These are phyloP conservation scores for Cosmopolites sordidus DNA, from an alignment of 2,888 invertebrate species.

Conservation along the genomic window DNA sequence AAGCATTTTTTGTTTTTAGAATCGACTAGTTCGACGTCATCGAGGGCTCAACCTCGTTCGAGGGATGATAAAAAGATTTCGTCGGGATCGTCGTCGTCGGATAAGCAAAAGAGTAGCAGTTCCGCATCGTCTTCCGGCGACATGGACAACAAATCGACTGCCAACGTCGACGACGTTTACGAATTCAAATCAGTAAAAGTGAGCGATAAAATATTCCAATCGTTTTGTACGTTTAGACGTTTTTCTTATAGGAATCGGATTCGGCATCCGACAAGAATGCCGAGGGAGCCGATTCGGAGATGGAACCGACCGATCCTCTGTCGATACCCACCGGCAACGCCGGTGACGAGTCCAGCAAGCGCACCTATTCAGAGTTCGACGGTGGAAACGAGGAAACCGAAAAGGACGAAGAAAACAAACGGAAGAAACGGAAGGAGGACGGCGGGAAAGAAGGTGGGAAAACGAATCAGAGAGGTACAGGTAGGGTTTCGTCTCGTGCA, in stretches of 20 bases:
- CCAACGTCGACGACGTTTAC: conserved; percentile 51
- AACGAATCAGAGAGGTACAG: conserved; percentile 56
- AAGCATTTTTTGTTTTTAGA: neutral
- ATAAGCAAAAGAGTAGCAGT: conserved; percentile 21
- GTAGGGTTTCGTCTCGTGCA: conserved; percentile 11
- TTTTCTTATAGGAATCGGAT: conserved; percentile 44
- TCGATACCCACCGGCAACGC: conserved; percentile 25
- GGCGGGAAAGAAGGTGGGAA: conserved; percentile 66
- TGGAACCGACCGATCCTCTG: conserved; percentile 35
- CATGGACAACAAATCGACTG: conserved; percentile 11
- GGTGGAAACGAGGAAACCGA: conserved; percentile 46
- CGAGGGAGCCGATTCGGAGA: conserved; percentile 44
- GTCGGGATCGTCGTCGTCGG: conserved; percentile 12
- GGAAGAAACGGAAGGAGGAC: conserved; percentile 73
- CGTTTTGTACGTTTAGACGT: too few species aligned
- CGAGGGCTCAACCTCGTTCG: conserved; percentile 42
- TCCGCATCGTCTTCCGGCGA: conserved; percentile 21
- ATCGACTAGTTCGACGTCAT: neutral
- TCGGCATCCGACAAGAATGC: conserved; percentile 43
- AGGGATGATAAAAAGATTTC: conserved; percentile 57
- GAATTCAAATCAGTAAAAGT: conserved; percentile 56
- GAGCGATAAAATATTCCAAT: neutral
- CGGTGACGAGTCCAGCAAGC: conserved; percentile 33
- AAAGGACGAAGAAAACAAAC: conserved; percentile 67
- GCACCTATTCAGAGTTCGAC: conserved; percentile 52